These are phyloP conservation scores for Meda fulgida DNA, from an alignment of 2,797 vertebrate genomes.

Conservation along the genomic window DNA sequence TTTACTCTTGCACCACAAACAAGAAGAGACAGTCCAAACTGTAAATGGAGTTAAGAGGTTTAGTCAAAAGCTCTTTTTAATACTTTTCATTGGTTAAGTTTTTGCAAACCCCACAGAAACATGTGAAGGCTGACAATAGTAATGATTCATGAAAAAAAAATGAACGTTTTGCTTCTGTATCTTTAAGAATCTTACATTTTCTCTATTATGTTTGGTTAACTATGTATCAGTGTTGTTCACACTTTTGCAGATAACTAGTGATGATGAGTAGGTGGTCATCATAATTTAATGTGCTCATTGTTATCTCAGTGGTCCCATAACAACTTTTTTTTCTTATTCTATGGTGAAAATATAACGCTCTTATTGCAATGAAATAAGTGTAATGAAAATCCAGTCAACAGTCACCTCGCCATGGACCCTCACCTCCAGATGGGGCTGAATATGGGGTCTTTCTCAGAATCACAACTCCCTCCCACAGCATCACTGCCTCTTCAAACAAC, in stretches of 20 bases:
- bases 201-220: neutral
- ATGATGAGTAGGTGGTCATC: neutral
- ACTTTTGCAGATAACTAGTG: neutral
- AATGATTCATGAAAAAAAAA: no score
- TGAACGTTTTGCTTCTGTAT: neutral
- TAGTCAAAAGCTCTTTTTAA: no score
- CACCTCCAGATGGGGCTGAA: slow-evolving; percentile 28
- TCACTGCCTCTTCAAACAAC: slow-evolving; percentile 35
- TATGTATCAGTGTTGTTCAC: neutral
- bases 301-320: neutral
- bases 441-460: slow-evolving; percentile 4
- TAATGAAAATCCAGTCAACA: neutral
- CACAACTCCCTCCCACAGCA: neutral
- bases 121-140: no score
- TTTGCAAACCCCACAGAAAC: no score
- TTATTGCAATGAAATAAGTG: neutral
- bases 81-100: no score
- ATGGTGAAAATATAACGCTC: neutral
- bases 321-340: neutral
- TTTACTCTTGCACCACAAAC: no score
- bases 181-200: neutral
- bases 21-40: no score
- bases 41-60: no score
- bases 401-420: neutral
- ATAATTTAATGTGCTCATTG: neutral